Evolutionary conservation across 2,113 vertebrate genomes (phyloP).

Genomic region (crab-eating macaque (Macaca fascicularis)): T2T-MFA8v1.1 NC_088388.1:74832501-74833000

Average conservation of each 20-base stretch:
- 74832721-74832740: constrained; percentile 50
- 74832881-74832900: background rate
- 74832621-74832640: constrained; percentile 78
- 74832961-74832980: background rate
- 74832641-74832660: constrained; percentile 78
- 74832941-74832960: background rate
- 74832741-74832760: constrained; percentile 23
- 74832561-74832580: constrained; percentile 75
- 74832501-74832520: constrained; percentile 80
- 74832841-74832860: constrained; percentile 39
- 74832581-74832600: constrained; percentile 80
- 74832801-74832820: constrained; percentile 11
- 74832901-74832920: constrained; percentile 22
- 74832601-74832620: constrained; percentile 81
- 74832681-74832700: constrained; percentile 55
- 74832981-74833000: background rate
- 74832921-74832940: background rate
- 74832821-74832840: constrained; percentile 32
- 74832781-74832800: constrained; percentile 25
- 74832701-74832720: constrained; percentile 67
- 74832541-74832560: constrained; percentile 80
- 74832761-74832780: constrained; percentile 5
- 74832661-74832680: constrained; percentile 66
- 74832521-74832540: constrained; percentile 81
- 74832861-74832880: background rate